Evolutionary conservation across 2,797 vertebrate species (phyloP).

Genomic region (Leucoraja ocellata): DNA sequence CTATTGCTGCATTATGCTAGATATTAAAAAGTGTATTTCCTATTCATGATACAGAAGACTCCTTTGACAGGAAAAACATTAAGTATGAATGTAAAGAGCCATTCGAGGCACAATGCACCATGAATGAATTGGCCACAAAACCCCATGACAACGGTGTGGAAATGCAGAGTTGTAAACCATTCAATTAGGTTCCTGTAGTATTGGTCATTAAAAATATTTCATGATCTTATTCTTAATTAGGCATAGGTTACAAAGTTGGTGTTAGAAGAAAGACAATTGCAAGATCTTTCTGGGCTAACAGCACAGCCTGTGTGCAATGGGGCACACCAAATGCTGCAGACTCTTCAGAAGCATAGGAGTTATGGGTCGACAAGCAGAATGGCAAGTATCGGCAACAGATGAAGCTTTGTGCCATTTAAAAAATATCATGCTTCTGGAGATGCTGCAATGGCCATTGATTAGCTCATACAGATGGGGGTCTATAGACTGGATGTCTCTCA

Average conservation of each 20-base stretch:
- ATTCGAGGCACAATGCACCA: background rate
- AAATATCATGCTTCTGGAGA: background rate
- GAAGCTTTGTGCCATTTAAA: background rate
- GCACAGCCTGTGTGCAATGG: background rate
- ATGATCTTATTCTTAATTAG: constrained; percentile 1
- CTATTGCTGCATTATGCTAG: background rate
- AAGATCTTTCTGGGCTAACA: background rate
- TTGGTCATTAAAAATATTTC: background rate
- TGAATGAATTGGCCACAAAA: background rate
- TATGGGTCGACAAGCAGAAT: background rate
- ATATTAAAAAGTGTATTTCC: background rate
- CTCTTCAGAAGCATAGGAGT: background rate
- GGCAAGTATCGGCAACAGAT: background rate
- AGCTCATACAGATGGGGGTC: background rate
- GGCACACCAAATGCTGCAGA: background rate
- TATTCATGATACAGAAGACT: background rate
- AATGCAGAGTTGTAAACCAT: background rate
- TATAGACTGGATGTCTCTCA: background rate
- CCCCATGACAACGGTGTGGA: background rate
- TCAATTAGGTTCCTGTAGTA: background rate
- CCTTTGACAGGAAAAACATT: background rate
- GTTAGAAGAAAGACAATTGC: background rate
- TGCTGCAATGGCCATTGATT: background rate
- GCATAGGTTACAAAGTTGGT: background rate
- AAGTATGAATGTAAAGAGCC: background rate